phyloP scores from a whole-genome alignment of 1,140 invertebrate genomes.

The Sminthurides bifidus region DNA sequence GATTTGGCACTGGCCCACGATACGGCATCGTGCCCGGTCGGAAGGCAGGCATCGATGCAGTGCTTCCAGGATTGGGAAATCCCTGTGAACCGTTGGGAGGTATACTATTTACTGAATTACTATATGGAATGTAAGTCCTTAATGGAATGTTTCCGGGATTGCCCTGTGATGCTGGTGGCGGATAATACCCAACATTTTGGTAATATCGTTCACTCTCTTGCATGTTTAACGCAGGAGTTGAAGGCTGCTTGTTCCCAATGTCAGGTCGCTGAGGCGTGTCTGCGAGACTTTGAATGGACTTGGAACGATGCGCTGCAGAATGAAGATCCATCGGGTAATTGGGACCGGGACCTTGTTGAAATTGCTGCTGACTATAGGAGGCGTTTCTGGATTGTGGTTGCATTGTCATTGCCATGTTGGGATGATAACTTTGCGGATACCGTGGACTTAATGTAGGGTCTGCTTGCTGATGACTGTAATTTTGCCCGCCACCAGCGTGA shows the following conservation, averaged over 20 bases:
- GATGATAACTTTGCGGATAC: conserved; percentile 19
- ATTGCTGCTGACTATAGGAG: not conserved
- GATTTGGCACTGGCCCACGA: conserved; percentile 27
- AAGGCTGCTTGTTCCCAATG: conserved; percentile 30
- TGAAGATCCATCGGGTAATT: too few species aligned
- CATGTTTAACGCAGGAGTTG: conserved; percentile 34
- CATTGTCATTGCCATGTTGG: conserved; percentile 29
- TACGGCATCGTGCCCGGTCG: conserved; percentile 24
- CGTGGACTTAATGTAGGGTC: conserved; percentile 6
- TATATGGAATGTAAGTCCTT: conserved; percentile 31
- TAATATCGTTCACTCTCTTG: conserved; percentile 30
- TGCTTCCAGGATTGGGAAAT: conserved; percentile 20
- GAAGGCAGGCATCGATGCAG: conserved; percentile 11
- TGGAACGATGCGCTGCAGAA: conserved; percentile 18
- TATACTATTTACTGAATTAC: conserved; percentile 31
- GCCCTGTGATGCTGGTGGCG: conserved; percentile 34
- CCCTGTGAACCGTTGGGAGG: conserved; percentile 16
- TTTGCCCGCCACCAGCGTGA: not conserved
- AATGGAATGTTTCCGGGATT: conserved; percentile 32
- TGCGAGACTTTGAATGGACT: conserved; percentile 47
- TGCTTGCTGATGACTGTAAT: not conserved
- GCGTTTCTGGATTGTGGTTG: conserved; percentile 12
- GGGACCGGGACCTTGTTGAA: too few species aligned
- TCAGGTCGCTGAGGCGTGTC: conserved; percentile 36
- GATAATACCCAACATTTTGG: conserved; percentile 27